Conservation (phyloP, 2,797 vertebrate genomes). For the Diglossa cyanea region DNA sequence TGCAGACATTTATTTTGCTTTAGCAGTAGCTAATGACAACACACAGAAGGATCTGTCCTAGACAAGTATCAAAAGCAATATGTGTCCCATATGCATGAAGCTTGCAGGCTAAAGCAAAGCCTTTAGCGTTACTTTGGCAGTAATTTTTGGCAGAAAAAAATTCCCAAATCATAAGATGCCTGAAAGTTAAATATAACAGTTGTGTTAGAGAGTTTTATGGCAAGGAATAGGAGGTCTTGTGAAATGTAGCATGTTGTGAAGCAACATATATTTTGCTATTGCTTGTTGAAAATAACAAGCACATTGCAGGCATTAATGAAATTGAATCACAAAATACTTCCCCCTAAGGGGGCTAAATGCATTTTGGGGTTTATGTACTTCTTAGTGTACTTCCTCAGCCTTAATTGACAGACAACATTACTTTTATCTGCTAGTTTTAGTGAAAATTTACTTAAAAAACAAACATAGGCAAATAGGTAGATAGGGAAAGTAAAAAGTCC, state of each 20-base stretch:
- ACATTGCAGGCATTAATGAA: not conserved
- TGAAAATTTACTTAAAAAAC: not conserved
- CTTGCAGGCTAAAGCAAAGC: not conserved
- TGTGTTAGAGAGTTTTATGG: not conserved
- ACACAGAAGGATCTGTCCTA: constrained; percentile 28
- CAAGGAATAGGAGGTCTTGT: not conserved
- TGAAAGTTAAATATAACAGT: not conserved
- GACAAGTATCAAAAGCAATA: constrained; percentile 29
- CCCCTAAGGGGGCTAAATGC: not conserved
- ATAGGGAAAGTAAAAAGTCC: not conserved
- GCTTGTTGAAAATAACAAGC: not conserved
- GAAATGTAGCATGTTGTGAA: not conserved
- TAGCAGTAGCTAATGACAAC: constrained; percentile 40
- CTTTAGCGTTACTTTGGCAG: not conserved
- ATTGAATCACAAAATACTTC: not conserved
- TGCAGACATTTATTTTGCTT: constrained; percentile 33
- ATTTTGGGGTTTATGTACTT: not conserved
- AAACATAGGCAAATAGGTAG: not conserved
- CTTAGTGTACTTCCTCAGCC: not conserved
- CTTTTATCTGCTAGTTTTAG: not conserved
- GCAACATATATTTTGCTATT: not conserved
- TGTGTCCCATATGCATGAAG: not conserved
- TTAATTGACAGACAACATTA: not conserved
- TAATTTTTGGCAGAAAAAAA: not conserved
- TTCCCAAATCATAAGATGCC: not conserved